Evolutionary conservation across 1,140 invertebrate species (phyloP).

Genomic region (Acromyrmex charruanus): DNA sequence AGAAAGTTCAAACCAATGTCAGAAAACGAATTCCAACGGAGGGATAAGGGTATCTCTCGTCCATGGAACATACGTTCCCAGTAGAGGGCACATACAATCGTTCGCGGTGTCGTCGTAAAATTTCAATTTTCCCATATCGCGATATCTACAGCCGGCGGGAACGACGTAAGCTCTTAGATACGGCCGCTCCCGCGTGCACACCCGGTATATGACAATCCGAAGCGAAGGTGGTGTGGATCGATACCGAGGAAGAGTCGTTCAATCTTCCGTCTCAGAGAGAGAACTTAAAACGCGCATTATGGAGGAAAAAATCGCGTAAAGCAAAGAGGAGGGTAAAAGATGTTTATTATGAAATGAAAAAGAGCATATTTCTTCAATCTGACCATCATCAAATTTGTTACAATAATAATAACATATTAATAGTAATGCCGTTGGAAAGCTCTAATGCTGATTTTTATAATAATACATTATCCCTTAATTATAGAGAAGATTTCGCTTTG

Average conservation of each 20-base stretch:
- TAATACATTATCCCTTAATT: background rate
- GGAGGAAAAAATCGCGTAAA: slow-evolving; percentile 24
- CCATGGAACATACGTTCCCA: slow-evolving; percentile 51
- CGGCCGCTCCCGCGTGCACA: slow-evolving; percentile 49
- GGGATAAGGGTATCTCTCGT: slow-evolving; percentile 43
- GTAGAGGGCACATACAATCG: slow-evolving; percentile 65
- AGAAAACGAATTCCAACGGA: slow-evolving; percentile 37
- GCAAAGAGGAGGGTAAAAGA: background rate
- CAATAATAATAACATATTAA: background rate
- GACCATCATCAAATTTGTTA: background rate
- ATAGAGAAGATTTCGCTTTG: background rate
- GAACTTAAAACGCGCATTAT: slow-evolving; percentile 61
- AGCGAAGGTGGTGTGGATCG: slow-evolving; percentile 51
- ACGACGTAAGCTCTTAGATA: slow-evolving; percentile 51
- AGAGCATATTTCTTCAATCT: background rate
- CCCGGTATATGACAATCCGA: slow-evolving; percentile 62
- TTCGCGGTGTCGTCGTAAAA: slow-evolving; percentile 72
- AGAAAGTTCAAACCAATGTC: slow-evolving; percentile 60
- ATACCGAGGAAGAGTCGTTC: slow-evolving; percentile 67
- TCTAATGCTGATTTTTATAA: background rate
- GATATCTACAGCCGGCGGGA: slow-evolving; percentile 54
- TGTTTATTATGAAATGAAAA: background rate
- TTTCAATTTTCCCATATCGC: slow-evolving; percentile 75
- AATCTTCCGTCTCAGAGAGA: slow-evolving; percentile 62
- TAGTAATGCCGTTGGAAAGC: background rate